A percentile compares a stretch with the other conserved stretches of the same genome.
Conservation (phyloP, 2,888 invertebrate genomes). For the Callinectes sapidus region DNA sequence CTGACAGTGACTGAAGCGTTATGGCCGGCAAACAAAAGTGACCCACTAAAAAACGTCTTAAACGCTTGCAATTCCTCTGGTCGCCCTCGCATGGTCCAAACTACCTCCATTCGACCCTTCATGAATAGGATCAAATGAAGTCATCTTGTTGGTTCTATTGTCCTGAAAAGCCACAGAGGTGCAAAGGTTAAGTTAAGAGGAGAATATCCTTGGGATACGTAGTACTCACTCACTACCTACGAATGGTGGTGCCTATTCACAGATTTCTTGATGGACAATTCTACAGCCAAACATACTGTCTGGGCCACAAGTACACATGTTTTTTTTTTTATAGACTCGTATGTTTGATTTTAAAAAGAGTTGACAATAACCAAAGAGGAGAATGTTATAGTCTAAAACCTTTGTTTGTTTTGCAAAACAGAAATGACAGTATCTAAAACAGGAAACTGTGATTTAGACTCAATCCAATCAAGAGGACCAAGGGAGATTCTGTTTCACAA, state of each 20-base stretch:
- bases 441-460: neutral
- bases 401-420: neutral
- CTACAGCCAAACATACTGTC: neutral
- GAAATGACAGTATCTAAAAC: neutral
- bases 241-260: neutral
- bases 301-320: neutral
- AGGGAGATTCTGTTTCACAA: no score
- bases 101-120: neutral
- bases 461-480: neutral
- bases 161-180: neutral
- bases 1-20: no score
- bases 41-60: neutral
- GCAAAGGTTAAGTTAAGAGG: neutral
- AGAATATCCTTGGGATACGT: neutral
- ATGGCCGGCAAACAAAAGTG: no score
- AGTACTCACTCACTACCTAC: neutral
- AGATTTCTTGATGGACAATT: neutral
- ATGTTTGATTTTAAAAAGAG: neutral
- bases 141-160: neutral
- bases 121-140: neutral
- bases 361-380: neutral
- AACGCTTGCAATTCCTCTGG: neutral
- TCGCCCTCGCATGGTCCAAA: neutral
- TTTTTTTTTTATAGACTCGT: neutral
- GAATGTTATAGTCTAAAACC: neutral